These are phyloP conservation scores for Diplodus puntazzo DNA, from an alignment of 2,797 vertebrate genomes.

Conservation along the genomic window DNA sequence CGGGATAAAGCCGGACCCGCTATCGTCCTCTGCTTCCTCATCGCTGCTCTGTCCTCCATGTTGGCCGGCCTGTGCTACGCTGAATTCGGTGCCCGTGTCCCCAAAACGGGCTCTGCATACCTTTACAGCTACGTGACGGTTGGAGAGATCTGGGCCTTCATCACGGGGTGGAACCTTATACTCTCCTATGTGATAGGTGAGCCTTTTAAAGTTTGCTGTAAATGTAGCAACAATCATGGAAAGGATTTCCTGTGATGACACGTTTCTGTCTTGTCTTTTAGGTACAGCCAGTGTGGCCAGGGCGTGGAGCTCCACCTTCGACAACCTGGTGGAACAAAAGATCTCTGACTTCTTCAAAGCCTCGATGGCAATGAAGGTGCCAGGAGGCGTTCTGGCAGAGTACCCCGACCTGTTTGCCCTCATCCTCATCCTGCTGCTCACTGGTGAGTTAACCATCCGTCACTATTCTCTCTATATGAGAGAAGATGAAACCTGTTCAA, in stretches of 20 bases:
- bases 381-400: slow-evolving; percentile 87
- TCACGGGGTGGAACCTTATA: slow-evolving; percentile 98
- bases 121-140: slow-evolving; percentile 98
- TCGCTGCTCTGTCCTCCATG: slow-evolving; percentile 94
- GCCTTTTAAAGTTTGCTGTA: slow-evolving; percentile 20
- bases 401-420: slow-evolving; percentile 95
- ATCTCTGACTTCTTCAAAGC: slow-evolving; percentile 90
- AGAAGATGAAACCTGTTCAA: not conserved
- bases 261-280: slow-evolving; percentile 44
- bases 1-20: slow-evolving; percentile 93
- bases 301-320: slow-evolving; percentile 96
- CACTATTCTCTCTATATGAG: not conserved
- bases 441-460: slow-evolving; percentile 83
- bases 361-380: slow-evolving; percentile 85
- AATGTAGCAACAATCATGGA: not conserved
- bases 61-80: slow-evolving; percentile 96
- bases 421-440: slow-evolving; percentile 90
- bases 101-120: slow-evolving; percentile 96
- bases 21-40: slow-evolving; percentile 95
- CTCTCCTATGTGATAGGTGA: slow-evolving; percentile 97
- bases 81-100: slow-evolving; percentile 96
- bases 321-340: slow-evolving; percentile 92
- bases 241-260: too few relatives aligned
- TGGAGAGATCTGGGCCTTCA: slow-evolving; percentile 98
- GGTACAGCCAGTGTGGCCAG: slow-evolving; percentile 95